phyloP scores from a whole-genome alignment of 2,113 vertebrate species.

The Paratilapia polleni region DNA sequence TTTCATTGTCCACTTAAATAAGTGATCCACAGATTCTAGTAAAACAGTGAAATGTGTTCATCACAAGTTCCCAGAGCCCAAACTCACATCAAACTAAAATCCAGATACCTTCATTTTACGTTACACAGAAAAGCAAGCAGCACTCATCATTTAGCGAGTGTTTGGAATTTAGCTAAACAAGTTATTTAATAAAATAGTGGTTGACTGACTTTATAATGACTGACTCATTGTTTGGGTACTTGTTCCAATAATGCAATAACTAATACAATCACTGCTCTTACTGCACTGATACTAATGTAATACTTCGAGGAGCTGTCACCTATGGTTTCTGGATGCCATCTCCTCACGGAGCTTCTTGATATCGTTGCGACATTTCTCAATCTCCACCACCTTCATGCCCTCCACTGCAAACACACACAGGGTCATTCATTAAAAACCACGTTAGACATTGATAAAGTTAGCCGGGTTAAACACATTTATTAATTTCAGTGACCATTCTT shows the following conservation, averaged over 20 bases:
- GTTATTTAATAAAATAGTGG: background rate
- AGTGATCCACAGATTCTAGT: background rate
- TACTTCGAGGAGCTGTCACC: slow-evolving; percentile 70
- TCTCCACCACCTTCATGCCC: slow-evolving; percentile 93
- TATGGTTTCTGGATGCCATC: slow-evolving; percentile 88
- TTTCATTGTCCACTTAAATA: background rate
- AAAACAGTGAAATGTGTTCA: background rate
- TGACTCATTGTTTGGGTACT: background rate
- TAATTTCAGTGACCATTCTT: background rate
- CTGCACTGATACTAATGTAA: background rate
- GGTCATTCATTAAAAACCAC: background rate
- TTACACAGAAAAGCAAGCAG: background rate
- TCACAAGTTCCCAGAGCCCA: background rate
- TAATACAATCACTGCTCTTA: background rate
- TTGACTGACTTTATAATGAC: background rate
- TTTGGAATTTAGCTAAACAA: background rate
- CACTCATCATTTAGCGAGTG: background rate
- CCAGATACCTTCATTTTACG: background rate
- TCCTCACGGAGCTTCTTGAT: slow-evolving; percentile 93
- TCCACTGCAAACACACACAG: slow-evolving; percentile 86
- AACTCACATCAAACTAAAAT: background rate
- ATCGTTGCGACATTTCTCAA: slow-evolving; percentile 94
- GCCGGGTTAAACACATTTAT: too few relatives aligned
- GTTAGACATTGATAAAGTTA: background rate
- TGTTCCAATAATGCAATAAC: background rate